Evolutionary conservation across 2,113 vertebrate species (phyloP).

Genomic region (Lonchura striata): DNA sequence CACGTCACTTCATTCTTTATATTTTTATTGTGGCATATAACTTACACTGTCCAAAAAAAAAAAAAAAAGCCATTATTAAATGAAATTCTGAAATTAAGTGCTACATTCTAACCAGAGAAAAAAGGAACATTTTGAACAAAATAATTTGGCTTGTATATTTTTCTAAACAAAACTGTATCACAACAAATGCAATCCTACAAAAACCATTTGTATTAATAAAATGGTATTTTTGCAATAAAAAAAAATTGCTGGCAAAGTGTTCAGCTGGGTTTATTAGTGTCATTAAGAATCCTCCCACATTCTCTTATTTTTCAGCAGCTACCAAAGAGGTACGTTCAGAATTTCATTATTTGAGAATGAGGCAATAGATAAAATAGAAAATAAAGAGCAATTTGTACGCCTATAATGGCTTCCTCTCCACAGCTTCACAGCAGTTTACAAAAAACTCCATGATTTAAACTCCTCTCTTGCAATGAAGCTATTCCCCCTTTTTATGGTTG

Average conservation of each 20-base stretch:
- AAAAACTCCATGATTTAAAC: constrained; percentile 12
- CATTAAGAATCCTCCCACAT: constrained; percentile 54
- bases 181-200: constrained; percentile 14
- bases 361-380: constrained; percentile 57
- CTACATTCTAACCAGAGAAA: neutral
- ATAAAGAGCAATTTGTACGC: constrained; percentile 56
- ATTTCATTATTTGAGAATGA: constrained; percentile 64
- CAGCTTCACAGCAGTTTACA: constrained; percentile 17
- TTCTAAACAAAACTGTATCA: constrained; percentile 12
- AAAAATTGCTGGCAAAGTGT: neutral
- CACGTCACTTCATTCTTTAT: neutral
- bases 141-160: constrained; percentile 42
- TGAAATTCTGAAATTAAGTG: neutral
- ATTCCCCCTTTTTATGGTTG: constrained; percentile 11
- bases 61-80: neutral
- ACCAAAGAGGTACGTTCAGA: constrained; percentile 1
- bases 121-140: neutral
- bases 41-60: neutral
- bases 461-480: neutral
- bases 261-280: constrained; percentile 50
- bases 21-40: neutral
- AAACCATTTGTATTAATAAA: constrained; percentile 56
- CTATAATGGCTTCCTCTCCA: constrained; percentile 40
- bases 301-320: constrained; percentile 40
- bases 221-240: constrained; percentile 39